phyloP scores from a whole-genome alignment of 2,888 invertebrate species.

The Polyploca ridens region DNA sequence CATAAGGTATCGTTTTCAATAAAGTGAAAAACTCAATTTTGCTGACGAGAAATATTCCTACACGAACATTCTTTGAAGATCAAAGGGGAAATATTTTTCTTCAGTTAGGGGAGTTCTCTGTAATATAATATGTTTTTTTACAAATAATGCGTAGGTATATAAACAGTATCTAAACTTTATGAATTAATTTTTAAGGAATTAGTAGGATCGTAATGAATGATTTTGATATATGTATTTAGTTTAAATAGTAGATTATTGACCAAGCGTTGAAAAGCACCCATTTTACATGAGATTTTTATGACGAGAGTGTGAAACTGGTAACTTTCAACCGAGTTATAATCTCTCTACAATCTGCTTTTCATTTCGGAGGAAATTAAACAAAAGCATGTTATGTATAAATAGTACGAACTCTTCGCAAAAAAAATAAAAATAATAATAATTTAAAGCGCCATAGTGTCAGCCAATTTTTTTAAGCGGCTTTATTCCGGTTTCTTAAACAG shows the following conservation, averaged over 20 bases:
- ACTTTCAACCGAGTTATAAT: no score
- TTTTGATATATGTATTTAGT: background rate
- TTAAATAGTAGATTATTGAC: background rate
- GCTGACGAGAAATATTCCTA: conserved; percentile 39
- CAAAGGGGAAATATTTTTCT: conserved; percentile 33
- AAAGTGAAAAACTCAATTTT: conserved; percentile 44
- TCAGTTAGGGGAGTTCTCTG: conserved; percentile 28
- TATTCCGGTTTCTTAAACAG: no score
- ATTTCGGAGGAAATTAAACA: no score
- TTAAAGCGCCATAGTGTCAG: no score
- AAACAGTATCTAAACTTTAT: background rate
- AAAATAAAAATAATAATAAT: no score
- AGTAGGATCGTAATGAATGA: background rate
- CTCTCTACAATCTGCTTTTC: no score
- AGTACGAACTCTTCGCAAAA: no score
- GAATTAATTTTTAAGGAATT: background rate
- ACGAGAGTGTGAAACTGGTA: no score
- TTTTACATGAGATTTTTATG: no score
- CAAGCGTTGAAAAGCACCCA: no score
- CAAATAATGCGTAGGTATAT: conserved; percentile 9
- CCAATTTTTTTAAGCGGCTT: no score
- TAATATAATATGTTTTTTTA: conserved; percentile 24
- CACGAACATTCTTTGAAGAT: conserved; percentile 37
- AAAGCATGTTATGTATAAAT: no score
- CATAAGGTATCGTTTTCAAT: conserved; percentile 32